These are phyloP conservation scores for Megaceryle torquata DNA, from an alignment of 2,113 vertebrate genomes.

Conservation along the genomic window DNA sequence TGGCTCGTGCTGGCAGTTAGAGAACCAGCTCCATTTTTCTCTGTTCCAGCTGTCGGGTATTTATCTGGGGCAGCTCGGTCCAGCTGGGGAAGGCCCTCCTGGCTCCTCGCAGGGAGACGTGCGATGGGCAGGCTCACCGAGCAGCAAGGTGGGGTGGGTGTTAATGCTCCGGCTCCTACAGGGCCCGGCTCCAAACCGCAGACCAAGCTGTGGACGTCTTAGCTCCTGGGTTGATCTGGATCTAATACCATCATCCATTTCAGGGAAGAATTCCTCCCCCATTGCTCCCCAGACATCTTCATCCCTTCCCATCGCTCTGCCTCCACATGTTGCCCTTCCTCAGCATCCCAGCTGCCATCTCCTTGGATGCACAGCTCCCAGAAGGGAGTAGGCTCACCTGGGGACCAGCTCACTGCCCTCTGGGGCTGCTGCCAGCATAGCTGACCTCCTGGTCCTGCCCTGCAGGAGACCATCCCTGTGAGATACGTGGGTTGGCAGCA, in stretches of 20 bases:
- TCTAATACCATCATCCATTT: slow-evolving; percentile 19
- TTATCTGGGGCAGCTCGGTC: slow-evolving; percentile 55
- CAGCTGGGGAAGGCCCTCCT: slow-evolving; percentile 55
- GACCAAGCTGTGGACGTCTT: neutral
- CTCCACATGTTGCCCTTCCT: neutral
- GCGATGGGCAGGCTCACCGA: neutral
- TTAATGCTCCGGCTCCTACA: slow-evolving; percentile 24
- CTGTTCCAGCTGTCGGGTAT: slow-evolving; percentile 62
- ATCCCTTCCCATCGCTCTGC: neutral
- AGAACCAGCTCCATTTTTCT: slow-evolving; percentile 53
- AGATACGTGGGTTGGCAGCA: fast-evolving
- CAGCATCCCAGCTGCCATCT: neutral
- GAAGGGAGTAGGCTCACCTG: fast-evolving
- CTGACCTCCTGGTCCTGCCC: fast-evolving
- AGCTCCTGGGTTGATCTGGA: slow-evolving; percentile 34
- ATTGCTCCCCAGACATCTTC: neutral
- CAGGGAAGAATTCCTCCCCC: neutral
- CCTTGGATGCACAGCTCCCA: neutral
- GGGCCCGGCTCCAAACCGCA: slow-evolving; percentile 39
- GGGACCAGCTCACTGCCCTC: fast-evolving
- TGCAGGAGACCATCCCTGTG: neutral
- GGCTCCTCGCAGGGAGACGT: neutral
- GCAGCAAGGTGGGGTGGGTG: neutral
- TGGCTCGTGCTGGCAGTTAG: slow-evolving; percentile 58
- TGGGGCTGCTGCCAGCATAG: neutral